Conservation (phyloP, 1,140 invertebrate genomes). For the Coptotermes formosanus region DNA sequence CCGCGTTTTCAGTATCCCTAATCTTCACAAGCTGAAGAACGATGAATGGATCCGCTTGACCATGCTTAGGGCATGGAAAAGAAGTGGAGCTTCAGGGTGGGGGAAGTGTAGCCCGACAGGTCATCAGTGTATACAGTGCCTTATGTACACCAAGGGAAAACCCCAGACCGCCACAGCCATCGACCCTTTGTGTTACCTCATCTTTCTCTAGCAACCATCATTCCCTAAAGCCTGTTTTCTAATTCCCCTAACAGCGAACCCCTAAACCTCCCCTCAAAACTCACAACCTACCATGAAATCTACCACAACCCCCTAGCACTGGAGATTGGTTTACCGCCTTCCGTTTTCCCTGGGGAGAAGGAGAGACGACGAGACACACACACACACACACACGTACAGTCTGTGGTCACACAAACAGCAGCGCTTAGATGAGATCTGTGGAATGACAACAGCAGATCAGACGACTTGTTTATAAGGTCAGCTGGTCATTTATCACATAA, state of each 20-base stretch:
- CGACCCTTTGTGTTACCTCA: neutral
- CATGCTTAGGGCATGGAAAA: neutral
- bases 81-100: neutral
- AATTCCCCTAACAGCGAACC: constrained; percentile 7
- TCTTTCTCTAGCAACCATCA: neutral
- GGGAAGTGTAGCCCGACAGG: neutral
- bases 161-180: neutral
- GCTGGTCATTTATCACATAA: too few relatives aligned
- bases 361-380: neutral
- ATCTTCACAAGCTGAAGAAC: neutral
- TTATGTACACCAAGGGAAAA: neutral
- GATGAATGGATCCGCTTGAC: neutral
- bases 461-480: too few relatives aligned
- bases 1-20: neutral
- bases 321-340: constrained; percentile 5
- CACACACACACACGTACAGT: neutral
- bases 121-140: neutral
- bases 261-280: constrained; percentile 10
- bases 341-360: neutral
- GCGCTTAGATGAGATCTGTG: neutral
- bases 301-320: neutral
- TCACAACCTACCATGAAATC: neutral
- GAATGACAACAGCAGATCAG: too few relatives aligned
- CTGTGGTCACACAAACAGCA: neutral
- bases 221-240: constrained; percentile 18